These are phyloP conservation scores for Acanthis flammea DNA, from an alignment of 2,797 vertebrate species.

Conservation along the genomic window DNA sequence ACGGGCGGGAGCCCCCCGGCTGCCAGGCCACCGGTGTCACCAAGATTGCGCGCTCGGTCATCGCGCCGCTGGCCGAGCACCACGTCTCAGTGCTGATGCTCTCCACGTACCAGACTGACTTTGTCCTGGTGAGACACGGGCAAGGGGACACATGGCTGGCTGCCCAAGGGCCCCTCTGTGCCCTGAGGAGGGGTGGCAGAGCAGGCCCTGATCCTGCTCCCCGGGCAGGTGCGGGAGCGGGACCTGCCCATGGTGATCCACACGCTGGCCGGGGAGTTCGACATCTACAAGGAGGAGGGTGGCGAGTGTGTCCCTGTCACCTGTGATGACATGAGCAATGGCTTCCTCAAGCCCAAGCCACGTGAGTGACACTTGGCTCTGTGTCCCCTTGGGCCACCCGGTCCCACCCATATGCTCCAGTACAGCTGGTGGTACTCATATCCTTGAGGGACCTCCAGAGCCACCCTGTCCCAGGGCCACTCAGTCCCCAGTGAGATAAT, in stretches of 20 bases:
- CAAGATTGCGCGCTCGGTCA: constrained; percentile 95
- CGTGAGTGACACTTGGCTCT: constrained; percentile 67
- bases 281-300: constrained; percentile 88
- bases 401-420: not conserved
- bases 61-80: constrained; percentile 90
- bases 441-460: not conserved
- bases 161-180: accelerated
- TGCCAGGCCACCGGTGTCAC: constrained; percentile 92
- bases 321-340: constrained; percentile 78
- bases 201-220: accelerated
- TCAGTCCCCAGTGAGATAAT: not conserved
- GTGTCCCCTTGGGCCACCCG: not conserved
- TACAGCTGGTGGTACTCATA: not conserved
- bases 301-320: constrained; percentile 85
- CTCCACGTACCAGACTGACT: constrained; percentile 97
- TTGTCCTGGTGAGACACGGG: constrained; percentile 85
- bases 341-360: constrained; percentile 79
- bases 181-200: accelerated
- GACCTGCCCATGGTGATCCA: constrained; percentile 89
- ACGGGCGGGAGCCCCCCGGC: constrained; percentile 81
- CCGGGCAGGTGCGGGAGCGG: constrained; percentile 87
- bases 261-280: constrained; percentile 89
- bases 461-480: not conserved
- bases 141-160: accelerated
- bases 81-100: constrained; percentile 97